phyloP scores from a whole-genome alignment of 2,113 vertebrate genomes.

The Corydoras maculifer region DNA sequence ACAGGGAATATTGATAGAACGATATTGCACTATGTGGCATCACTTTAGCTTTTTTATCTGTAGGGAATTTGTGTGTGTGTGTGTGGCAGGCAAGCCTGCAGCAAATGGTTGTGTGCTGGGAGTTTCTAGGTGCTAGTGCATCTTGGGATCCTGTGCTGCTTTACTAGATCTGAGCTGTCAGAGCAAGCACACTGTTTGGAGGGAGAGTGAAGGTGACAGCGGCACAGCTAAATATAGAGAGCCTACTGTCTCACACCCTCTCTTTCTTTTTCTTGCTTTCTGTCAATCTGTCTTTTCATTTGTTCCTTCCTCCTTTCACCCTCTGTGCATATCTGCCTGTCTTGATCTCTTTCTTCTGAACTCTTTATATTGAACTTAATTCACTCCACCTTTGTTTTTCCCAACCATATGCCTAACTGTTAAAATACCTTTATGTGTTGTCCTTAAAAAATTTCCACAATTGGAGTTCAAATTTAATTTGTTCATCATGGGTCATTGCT shows the following conservation, averaged over 20 bases:
- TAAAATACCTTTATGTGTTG: too few species aligned
- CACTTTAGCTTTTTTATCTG: too few species aligned
- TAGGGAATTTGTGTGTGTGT: background rate
- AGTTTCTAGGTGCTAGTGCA: slow-evolving; percentile 37
- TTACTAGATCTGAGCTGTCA: slow-evolving; percentile 62
- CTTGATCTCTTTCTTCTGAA: background rate
- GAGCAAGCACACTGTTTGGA: slow-evolving; percentile 41
- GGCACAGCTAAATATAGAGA: slow-evolving; percentile 69
- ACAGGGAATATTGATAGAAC: background rate
- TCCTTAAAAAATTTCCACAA: too few species aligned
- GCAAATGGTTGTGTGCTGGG: slow-evolving; percentile 21
- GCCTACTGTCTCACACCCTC: slow-evolving; percentile 48
- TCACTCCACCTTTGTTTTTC: background rate
- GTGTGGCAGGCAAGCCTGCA: slow-evolving; percentile 49
- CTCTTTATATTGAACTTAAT: slow-evolving; percentile 41
- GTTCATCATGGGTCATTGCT: too few species aligned
- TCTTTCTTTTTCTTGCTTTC: slow-evolving; percentile 16
- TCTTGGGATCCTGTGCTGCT: slow-evolving; percentile 62
- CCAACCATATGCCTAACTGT: background rate
- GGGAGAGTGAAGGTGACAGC: slow-evolving; percentile 67
- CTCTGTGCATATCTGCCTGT: slow-evolving; percentile 41
- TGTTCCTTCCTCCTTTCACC: slow-evolving; percentile 38
- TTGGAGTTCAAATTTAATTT: too few species aligned
- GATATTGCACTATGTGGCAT: background rate
- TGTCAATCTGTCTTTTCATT: slow-evolving; percentile 43